Percentiles rank a stretch among this genome's conserved stretches.
These are phyloP conservation scores for Planiliza haematocheilus DNA, from an alignment of 2,113 vertebrate genomes.

Conservation along the genomic window DNA sequence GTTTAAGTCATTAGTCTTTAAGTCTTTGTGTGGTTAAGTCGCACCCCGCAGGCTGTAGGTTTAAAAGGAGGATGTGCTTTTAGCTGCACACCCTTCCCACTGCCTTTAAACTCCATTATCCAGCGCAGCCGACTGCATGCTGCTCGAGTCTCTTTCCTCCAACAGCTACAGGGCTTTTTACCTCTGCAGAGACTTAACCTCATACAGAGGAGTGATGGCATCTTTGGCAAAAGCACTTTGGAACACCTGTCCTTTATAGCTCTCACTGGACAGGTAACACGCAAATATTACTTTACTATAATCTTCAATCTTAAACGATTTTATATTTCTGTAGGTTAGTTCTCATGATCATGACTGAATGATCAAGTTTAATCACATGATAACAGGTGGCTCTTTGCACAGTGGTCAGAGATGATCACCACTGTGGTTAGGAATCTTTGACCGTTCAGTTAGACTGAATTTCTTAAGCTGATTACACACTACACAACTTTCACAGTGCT, in stretches of 20 bases:
- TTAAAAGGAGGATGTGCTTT: conserved; percentile 33
- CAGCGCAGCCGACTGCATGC: conserved; percentile 27
- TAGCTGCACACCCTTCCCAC: conserved; percentile 15
- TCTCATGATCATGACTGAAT: too few species aligned
- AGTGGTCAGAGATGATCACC: too few species aligned
- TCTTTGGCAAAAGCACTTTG: background rate
- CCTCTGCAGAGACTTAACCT: background rate
- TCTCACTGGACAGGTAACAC: background rate
- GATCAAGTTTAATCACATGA: too few species aligned
- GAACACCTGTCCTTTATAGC: background rate
- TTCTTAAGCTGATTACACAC: too few species aligned
- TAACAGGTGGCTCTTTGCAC: too few species aligned
- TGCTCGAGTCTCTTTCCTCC: conserved; percentile 17
- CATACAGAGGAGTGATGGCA: background rate
- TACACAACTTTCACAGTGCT: too few species aligned
- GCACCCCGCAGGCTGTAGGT: conserved; percentile 43
- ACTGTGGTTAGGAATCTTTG: too few species aligned
- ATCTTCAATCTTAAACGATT: too few species aligned
- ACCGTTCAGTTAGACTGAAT: too few species aligned
- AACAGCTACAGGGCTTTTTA: conserved; percentile 30
- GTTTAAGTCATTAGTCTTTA: conserved; percentile 51
- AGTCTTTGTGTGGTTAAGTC: conserved; percentile 52
- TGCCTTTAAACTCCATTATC: conserved; percentile 58
- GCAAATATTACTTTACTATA: background rate
- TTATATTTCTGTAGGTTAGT: too few species aligned